Conservation (phyloP, 1,140 invertebrate species). For the Drosophila suzukii region DNA sequence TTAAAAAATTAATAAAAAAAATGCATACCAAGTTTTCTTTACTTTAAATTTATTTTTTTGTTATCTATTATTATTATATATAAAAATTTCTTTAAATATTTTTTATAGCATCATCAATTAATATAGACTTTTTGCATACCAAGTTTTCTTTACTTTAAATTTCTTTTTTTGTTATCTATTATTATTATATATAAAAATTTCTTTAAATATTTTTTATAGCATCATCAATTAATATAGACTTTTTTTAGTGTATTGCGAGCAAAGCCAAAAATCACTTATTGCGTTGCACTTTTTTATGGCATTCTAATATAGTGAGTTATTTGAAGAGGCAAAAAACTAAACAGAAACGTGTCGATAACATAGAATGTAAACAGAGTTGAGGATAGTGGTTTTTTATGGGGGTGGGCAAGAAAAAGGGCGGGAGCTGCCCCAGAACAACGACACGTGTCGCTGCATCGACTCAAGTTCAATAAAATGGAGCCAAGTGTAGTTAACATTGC, state of each 20-base stretch:
- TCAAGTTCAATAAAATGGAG: slow-evolving; percentile 59
- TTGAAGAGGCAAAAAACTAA: slow-evolving; percentile 17
- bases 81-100: neutral
- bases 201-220: neutral
- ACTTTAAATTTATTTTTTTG: no score
- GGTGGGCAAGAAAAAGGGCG: neutral
- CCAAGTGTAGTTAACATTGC: slow-evolving; percentile 39
- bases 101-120: no score
- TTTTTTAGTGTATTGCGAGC: slow-evolving; percentile 4
- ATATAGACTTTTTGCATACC: neutral
- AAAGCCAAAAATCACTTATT: slow-evolving; percentile 16
- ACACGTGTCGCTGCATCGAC: slow-evolving; percentile 49
- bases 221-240: neutral
- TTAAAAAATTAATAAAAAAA: no score
- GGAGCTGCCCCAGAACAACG: slow-evolving; percentile 3
- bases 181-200: neutral
- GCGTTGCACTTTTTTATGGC: slow-evolving; percentile 48
- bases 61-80: no score
- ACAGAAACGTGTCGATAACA: slow-evolving; percentile 40
- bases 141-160: no score
- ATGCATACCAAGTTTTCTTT: no score
- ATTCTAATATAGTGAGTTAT: slow-evolving; percentile 17
- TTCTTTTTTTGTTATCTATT: no score
- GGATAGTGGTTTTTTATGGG: neutral
- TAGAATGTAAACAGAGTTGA: slow-evolving; percentile 33